Percentiles rank a stretch among this genome's conserved stretches.
Conservation (phyloP, 2,888 invertebrate species). For the Parnassius smintheus region DNA sequence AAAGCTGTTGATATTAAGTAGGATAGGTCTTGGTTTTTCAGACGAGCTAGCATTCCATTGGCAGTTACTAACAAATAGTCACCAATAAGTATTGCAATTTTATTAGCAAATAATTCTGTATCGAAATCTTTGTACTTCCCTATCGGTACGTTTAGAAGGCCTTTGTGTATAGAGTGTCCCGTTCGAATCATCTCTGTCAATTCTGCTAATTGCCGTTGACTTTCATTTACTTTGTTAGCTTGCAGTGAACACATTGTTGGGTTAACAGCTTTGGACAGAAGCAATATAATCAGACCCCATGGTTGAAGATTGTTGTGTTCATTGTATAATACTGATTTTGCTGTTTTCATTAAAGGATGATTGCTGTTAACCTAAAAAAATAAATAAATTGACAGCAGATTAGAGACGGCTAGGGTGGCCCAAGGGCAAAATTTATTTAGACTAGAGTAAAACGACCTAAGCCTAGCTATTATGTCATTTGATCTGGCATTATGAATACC, state of each 20-base stretch:
- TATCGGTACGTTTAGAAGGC: constrained; percentile 64
- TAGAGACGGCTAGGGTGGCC: too few relatives aligned
- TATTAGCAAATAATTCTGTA: constrained; percentile 92
- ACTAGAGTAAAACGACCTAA: too few relatives aligned
- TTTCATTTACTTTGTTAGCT: constrained; percentile 78
- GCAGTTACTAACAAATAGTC: constrained; percentile 92
- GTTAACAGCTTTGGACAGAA: constrained; percentile 87
- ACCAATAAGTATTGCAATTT: constrained; percentile 92
- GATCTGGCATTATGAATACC: too few relatives aligned
- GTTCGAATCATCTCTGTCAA: constrained; percentile 94
- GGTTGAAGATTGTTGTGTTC: constrained; percentile 92
- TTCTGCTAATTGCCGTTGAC: constrained; percentile 79
- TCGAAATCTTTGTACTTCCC: constrained; percentile 79
- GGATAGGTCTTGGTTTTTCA: constrained; percentile 86
- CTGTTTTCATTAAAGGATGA: constrained; percentile 92
- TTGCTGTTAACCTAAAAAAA: constrained; percentile 85
- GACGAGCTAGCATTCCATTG: constrained; percentile 88
- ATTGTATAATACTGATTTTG: constrained; percentile 90
- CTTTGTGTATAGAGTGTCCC: constrained; percentile 90
- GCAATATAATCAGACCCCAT: constrained; percentile 90
- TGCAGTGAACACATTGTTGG: constrained; percentile 81
- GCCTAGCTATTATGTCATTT: too few relatives aligned
- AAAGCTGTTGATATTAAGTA: constrained; percentile 91
- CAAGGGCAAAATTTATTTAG: too few relatives aligned
- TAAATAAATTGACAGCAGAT: background rate